Percentiles rank a stretch among this genome's conserved stretches.
Evolutionary conservation across 2,888 invertebrate species (phyloP).

Genomic region (Drosophila quinaria): DNA sequence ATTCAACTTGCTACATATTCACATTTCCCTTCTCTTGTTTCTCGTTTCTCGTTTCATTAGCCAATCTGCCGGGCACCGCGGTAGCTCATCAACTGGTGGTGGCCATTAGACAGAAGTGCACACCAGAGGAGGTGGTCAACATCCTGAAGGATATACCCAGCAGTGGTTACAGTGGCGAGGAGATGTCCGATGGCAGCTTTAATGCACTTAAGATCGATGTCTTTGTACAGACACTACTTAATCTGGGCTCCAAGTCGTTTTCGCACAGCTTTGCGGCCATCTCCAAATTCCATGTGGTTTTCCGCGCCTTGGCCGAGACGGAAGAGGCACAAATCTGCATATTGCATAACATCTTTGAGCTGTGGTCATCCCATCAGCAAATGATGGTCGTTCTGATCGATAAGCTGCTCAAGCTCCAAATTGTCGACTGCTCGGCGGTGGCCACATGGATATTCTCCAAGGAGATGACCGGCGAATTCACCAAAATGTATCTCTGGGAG

Average conservation of each 20-base stretch:
- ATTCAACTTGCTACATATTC: slow-evolving; percentile 7
- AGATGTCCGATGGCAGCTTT: slow-evolving; percentile 90
- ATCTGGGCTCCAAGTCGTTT: slow-evolving; percentile 98
- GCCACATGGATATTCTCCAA: slow-evolving; percentile 99
- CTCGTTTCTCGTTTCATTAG: slow-evolving; percentile 85
- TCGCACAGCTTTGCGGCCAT: slow-evolving; percentile 99
- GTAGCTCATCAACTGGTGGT: slow-evolving; percentile 95
- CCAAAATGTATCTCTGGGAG: slow-evolving; percentile 98
- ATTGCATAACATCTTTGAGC: slow-evolving; percentile 95
- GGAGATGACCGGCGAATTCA: slow-evolving; percentile 96
- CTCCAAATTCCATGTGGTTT: slow-evolving; percentile 97
- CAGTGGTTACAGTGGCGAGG: slow-evolving; percentile 88
- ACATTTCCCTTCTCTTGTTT: neutral
- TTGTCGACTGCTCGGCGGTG: slow-evolving; percentile 98
- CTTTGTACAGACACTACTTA: slow-evolving; percentile 97
- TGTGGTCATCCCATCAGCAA: slow-evolving; percentile 98
- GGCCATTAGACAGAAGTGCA: slow-evolving; percentile 95
- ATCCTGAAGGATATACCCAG: slow-evolving; percentile 94
- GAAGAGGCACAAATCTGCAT: slow-evolving; percentile 98
- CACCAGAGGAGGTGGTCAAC: slow-evolving; percentile 95
- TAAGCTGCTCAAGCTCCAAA: slow-evolving; percentile 98
- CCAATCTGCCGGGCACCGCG: slow-evolving; percentile 91
- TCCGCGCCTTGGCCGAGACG: slow-evolving; percentile 95
- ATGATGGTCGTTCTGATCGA: slow-evolving; percentile 98
- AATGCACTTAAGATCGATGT: slow-evolving; percentile 98